phyloP scores from a whole-genome alignment of 2,797 vertebrate genomes.

The Enteromius thamalakanensis region DNA sequence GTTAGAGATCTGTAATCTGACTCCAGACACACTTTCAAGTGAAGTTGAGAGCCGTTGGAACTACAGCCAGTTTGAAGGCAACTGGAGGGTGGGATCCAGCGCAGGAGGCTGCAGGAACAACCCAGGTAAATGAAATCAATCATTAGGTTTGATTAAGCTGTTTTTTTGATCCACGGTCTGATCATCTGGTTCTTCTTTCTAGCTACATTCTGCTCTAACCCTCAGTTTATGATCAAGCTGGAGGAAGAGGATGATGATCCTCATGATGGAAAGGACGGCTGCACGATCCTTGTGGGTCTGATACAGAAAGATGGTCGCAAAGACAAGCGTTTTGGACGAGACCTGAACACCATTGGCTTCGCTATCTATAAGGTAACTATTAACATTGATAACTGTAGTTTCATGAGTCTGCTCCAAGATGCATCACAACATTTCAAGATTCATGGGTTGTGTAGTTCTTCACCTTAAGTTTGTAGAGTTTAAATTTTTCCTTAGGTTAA shows the following conservation, averaged over 20 bases:
- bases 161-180: background rate
- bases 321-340: conserved; percentile 57
- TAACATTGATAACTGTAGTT: too few species aligned
- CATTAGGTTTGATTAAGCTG: background rate
- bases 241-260: conserved; percentile 77
- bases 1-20: conserved; percentile 82
- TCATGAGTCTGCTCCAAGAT: background rate
- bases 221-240: conserved; percentile 77
- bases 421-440: background rate
- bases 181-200: conserved; percentile 39
- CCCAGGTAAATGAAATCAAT: conserved; percentile 59
- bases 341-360: conserved; percentile 75
- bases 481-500: background rate
- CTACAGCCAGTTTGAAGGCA: conserved; percentile 72
- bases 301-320: conserved; percentile 78
- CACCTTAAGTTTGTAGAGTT: background rate
- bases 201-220: conserved; percentile 82
- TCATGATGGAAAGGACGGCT: conserved; percentile 66
- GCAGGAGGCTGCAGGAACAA: conserved; percentile 78
- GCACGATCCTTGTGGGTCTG: conserved; percentile 79
- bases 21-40: conserved; percentile 69
- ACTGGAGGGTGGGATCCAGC: conserved; percentile 75
- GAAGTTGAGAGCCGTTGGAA: conserved; percentile 68
- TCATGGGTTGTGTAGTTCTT: background rate
- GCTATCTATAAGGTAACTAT: conserved; percentile 75